Conservation (phyloP, 2,113 vertebrate genomes). For the Sakesphorus luctuosus region DNA sequence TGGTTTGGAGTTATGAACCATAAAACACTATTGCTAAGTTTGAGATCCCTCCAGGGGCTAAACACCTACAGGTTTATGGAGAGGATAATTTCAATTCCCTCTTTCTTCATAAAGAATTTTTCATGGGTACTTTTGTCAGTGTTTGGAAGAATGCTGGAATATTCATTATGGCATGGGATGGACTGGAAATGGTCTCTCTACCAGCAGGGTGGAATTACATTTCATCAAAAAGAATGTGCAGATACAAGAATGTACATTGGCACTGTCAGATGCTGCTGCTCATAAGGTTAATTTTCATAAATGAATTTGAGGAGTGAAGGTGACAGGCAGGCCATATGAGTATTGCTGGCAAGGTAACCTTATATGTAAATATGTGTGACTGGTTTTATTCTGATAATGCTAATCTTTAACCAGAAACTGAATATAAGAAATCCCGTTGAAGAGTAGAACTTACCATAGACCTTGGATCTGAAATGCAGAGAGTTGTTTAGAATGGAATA, state of each 20-base stretch:
- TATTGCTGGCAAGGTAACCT: background rate
- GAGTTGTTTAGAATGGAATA: background rate
- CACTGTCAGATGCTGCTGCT: background rate
- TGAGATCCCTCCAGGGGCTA: background rate
- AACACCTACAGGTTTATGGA: background rate
- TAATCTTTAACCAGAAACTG: background rate
- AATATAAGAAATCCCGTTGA: background rate
- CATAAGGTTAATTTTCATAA: background rate
- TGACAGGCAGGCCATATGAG: background rate
- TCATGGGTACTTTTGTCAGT: background rate
- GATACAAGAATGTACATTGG: background rate
- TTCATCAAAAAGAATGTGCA: background rate
- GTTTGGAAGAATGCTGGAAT: background rate
- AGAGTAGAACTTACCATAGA: background rate
- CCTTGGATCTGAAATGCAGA: background rate
- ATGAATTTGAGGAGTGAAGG: accelerated
- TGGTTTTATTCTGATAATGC: background rate
- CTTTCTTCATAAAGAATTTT: background rate
- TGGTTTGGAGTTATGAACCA: background rate
- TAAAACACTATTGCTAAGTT: background rate
- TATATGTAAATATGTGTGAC: background rate
- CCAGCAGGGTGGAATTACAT: background rate
- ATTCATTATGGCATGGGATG: background rate
- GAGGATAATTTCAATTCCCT: background rate
- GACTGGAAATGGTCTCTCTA: background rate